Conservation (phyloP, 2,888 invertebrate species). For the Baccha elongata region DNA sequence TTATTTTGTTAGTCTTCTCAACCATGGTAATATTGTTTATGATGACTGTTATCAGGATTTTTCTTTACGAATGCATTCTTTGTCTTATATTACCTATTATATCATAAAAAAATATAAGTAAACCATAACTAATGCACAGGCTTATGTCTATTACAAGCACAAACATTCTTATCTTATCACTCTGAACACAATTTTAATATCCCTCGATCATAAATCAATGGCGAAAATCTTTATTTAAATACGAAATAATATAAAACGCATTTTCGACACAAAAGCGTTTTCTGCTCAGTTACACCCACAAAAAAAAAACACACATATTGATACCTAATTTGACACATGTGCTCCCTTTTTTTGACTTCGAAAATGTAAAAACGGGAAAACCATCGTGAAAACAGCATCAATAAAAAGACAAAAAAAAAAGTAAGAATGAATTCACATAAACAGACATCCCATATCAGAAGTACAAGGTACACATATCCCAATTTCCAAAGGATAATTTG, state of each 20-base stretch:
- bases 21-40: no score
- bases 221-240: slow-evolving; percentile 82
- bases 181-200: slow-evolving; percentile 52
- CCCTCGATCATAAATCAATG: slow-evolving; percentile 81
- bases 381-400: slow-evolving; percentile 65
- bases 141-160: no score
- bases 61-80: no score
- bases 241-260: slow-evolving; percentile 80
- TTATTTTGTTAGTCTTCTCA: no score
- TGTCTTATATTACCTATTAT: no score
- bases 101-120: no score
- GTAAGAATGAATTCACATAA: slow-evolving; percentile 16
- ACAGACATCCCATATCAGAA: slow-evolving; percentile 47
- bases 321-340: slow-evolving; percentile 70
- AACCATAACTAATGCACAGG: no score
- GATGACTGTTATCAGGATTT: no score
- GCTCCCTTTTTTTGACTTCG: slow-evolving; percentile 27
- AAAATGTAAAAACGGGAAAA: slow-evolving; percentile 31
- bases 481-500: slow-evolving; percentile 71
- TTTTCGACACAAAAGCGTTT: slow-evolving; percentile 53
- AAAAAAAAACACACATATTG: slow-evolving; percentile 58
- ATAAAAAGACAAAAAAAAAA: slow-evolving; percentile 54
- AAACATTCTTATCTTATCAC: no score
- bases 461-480: slow-evolving; percentile 47
- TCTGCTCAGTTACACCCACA: slow-evolving; percentile 51